A percentile compares a stretch with the other conserved stretches of the same genome.
These are phyloP conservation scores for Tipula vernalis DNA, from an alignment of 2,888 invertebrate genomes.

Conservation along the genomic window DNA sequence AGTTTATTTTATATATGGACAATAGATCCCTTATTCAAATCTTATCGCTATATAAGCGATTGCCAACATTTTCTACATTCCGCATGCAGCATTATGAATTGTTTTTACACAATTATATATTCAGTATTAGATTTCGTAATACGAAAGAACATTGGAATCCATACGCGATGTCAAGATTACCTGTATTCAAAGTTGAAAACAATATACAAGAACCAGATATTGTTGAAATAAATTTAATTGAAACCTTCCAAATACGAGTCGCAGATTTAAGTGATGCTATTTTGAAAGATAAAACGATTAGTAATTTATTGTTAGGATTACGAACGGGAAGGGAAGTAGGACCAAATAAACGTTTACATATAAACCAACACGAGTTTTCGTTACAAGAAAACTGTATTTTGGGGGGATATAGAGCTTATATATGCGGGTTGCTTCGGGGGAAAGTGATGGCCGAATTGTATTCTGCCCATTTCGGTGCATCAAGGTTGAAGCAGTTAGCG, in stretches of 20 bases:
- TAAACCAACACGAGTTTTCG: constrained; percentile 15
- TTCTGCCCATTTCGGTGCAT: no score
- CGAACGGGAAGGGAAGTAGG: not conserved
- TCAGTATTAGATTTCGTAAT: no score
- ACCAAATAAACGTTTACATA: not conserved
- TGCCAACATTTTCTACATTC: not conserved
- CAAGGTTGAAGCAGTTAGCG: constrained; percentile 18
- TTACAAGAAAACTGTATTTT: constrained; percentile 17
- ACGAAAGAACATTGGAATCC: no score
- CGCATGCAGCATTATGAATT: not conserved
- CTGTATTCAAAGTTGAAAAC: no score
- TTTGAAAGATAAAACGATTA: no score
- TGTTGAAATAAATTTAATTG: no score
- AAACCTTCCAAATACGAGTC: not conserved
- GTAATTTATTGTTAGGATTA: no score
- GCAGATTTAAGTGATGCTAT: no score
- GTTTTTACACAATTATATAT: not conserved
- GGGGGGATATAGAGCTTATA: constrained; percentile 9
- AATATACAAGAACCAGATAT: no score
- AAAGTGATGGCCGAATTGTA: not conserved
- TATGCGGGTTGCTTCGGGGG: constrained; percentile 7
- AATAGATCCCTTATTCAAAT: not conserved
- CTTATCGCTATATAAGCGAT: not conserved
- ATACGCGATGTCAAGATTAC: no score
- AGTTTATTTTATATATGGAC: not conserved